Evolutionary conservation across 2,113 vertebrate genomes (phyloP).

Genomic region (Datnioides undecimradiatus): DNA sequence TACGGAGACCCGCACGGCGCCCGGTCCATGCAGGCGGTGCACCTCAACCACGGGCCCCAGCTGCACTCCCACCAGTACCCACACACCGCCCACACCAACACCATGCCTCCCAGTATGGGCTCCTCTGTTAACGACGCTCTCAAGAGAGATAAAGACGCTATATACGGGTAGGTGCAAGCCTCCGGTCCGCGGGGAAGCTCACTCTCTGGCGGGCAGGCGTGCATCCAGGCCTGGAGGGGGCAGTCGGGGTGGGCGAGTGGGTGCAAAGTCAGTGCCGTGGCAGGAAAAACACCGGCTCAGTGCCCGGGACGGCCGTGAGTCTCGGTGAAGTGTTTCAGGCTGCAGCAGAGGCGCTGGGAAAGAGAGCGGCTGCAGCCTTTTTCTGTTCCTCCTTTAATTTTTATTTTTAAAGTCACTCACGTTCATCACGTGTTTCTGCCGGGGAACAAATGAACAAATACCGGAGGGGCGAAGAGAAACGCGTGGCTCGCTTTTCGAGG

Average conservation of each 20-base stretch:
- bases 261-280: constrained; percentile 1
- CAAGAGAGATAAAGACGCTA: constrained; percentile 99
- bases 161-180: constrained; percentile 94
- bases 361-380: constrained; percentile 2
- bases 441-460: constrained; percentile 14
- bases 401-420: neutral
- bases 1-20: constrained; percentile 98
- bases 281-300: neutral
- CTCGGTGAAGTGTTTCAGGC: constrained; percentile 1
- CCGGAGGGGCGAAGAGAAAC: neutral
- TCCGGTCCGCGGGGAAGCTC: constrained; percentile 16
- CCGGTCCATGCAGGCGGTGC: constrained; percentile 97
- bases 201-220: constrained; percentile 26
- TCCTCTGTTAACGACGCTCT: constrained; percentile 98
- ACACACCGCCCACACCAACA: constrained; percentile 96
- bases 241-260: constrained; percentile 18
- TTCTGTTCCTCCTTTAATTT: neutral
- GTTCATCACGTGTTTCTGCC: constrained; percentile 4
- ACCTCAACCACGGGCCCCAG: constrained; percentile 98
- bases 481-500: neutral
- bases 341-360: constrained; percentile 24
- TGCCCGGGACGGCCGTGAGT: constrained; percentile 21
- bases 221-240: constrained; percentile 30
- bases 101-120: constrained; percentile 97
- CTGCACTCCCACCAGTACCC: constrained; percentile 98